phyloP scores from a whole-genome alignment of 2,888 invertebrate species.

The Lacanobia wlatinum region DNA sequence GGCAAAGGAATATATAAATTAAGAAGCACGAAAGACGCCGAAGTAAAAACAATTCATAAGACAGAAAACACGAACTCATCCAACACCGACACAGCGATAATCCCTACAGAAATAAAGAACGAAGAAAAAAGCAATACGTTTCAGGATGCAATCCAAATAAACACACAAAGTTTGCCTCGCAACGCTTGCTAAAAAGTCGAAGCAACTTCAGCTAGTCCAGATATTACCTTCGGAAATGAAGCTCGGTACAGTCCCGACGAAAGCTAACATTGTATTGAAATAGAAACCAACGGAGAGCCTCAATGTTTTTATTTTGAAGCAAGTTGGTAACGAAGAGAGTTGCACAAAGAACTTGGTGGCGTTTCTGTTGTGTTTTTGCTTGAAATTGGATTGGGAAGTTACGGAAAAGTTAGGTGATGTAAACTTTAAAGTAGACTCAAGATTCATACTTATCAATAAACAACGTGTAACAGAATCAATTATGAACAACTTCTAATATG shows the following conservation, averaged over 20 bases:
- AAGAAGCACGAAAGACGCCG: slow-evolving; percentile 14
- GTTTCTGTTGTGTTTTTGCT: slow-evolving; percentile 24
- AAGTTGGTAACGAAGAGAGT: slow-evolving; percentile 60
- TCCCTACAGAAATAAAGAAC: slow-evolving; percentile 30
- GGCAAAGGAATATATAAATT: background rate
- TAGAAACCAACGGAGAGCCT: slow-evolving; percentile 57
- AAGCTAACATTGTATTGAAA: slow-evolving; percentile 71
- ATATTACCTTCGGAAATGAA: slow-evolving; percentile 71
- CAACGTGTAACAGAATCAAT: too few species aligned
- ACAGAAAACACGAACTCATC: slow-evolving; percentile 44
- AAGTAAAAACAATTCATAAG: slow-evolving; percentile 36
- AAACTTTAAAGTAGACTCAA: background rate
- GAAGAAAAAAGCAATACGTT: slow-evolving; percentile 53
- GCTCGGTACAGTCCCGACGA: slow-evolving; percentile 52
- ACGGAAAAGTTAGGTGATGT: slow-evolving; percentile 7
- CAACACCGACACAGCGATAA: slow-evolving; percentile 48
- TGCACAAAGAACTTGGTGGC: slow-evolving; percentile 19
- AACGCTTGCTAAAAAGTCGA: slow-evolving; percentile 63
- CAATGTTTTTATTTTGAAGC: slow-evolving; percentile 64
- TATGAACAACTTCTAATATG: too few species aligned
- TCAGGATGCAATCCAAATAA: slow-evolving; percentile 61
- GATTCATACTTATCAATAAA: too few species aligned
- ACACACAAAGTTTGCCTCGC: slow-evolving; percentile 55
- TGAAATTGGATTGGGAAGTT: slow-evolving; percentile 34
- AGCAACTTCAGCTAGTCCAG: slow-evolving; percentile 56